Evolutionary conservation across 2,113 vertebrate species (phyloP).

Genomic region (Phalacrocorax carbo): DNA sequence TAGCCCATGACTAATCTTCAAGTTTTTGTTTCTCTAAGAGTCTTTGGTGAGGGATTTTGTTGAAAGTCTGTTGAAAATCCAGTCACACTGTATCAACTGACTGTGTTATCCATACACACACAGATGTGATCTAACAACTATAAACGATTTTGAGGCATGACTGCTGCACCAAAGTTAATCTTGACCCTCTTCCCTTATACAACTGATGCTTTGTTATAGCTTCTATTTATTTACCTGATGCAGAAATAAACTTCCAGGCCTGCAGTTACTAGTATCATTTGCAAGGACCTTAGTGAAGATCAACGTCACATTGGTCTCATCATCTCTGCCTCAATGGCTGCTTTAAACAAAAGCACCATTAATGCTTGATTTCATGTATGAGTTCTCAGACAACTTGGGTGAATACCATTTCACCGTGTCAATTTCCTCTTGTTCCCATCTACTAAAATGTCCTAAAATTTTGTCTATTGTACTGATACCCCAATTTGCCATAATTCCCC

Average conservation of each 20-base stretch:
- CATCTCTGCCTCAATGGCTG: background rate
- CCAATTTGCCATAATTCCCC: background rate
- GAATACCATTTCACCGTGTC: background rate
- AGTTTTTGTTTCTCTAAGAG: slow-evolving; percentile 51
- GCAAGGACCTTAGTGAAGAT: background rate
- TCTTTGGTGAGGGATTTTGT: slow-evolving; percentile 35
- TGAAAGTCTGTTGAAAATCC: slow-evolving; percentile 51
- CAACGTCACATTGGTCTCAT: background rate
- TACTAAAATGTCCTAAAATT: background rate
- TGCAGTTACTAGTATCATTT: background rate
- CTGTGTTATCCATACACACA: background rate
- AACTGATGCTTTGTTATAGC: background rate
- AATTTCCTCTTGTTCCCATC: background rate
- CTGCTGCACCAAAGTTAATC: background rate
- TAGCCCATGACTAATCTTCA: slow-evolving; percentile 55
- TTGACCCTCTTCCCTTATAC: background rate
- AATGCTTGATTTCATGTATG: background rate
- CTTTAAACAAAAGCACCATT: background rate
- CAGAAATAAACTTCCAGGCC: background rate
- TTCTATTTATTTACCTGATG: background rate
- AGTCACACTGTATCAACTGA: slow-evolving; percentile 41
- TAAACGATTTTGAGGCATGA: background rate
- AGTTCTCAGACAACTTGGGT: background rate
- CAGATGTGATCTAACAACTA: slow-evolving; percentile 8
- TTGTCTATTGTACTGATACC: background rate